These are phyloP conservation scores for Dilophus febrilis DNA, from an alignment of 2,888 invertebrate genomes.

Conservation along the genomic window DNA sequence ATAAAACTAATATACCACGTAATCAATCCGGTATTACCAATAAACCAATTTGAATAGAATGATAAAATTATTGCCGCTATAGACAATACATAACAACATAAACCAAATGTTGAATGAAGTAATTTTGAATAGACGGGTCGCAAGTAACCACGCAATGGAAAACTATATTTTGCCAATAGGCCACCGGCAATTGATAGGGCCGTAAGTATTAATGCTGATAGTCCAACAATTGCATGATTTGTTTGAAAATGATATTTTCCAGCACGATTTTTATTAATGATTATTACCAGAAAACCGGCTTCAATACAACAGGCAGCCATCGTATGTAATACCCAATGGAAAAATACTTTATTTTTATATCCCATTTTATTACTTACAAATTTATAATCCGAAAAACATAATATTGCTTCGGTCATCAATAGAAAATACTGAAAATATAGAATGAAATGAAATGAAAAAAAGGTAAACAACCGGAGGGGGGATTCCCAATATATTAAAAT, in stretches of 20 bases:
- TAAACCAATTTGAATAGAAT: conserved; percentile 3
- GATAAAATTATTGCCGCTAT: not conserved
- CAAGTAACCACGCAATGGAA: not conserved
- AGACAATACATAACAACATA: not conserved
- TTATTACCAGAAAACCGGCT: conserved; percentile 2
- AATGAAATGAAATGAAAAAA: too few species aligned
- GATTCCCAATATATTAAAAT: too few species aligned
- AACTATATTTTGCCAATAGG: conserved; percentile 4
- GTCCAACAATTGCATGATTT: conserved; percentile 2
- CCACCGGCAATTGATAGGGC: not conserved
- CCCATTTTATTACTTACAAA: not conserved
- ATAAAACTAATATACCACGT: too few species aligned
- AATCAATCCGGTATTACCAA: not conserved
- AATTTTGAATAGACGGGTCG: conserved; percentile 5
- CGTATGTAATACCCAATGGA: conserved; percentile 2
- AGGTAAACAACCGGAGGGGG: too few species aligned
- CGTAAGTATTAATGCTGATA: not conserved
- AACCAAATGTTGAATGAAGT: not conserved
- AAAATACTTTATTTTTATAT: not conserved
- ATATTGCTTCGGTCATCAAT: conserved; percentile 4
- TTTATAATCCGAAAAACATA: conserved; percentile 1
- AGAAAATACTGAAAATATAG: not conserved
- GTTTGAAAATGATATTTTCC: conserved; percentile 2
- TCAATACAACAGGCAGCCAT: not conserved
- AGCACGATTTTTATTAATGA: conserved; percentile 1